phyloP scores from a whole-genome alignment of 2,797 vertebrate species.

The Coilia nasus region DNA sequence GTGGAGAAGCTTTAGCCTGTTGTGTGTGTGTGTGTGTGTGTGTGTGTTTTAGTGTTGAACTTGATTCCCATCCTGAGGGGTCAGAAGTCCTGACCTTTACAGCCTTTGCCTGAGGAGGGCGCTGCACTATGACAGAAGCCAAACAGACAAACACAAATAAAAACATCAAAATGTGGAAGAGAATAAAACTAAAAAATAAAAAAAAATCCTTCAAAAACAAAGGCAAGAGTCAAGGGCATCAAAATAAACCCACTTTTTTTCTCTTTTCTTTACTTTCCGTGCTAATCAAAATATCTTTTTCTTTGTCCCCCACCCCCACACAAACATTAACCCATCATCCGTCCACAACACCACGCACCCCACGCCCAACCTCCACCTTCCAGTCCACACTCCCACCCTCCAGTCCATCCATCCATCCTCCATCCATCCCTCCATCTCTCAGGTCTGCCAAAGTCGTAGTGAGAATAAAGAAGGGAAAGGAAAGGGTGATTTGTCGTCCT shows the following conservation, averaged over 20 bases:
- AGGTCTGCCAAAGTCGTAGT: too few relatives aligned
- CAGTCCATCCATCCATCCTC: constrained; percentile 42
- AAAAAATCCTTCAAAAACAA: constrained; percentile 62
- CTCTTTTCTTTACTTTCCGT: constrained; percentile 41
- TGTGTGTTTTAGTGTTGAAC: constrained; percentile 35
- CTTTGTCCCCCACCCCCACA: neutral
- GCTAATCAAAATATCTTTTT: constrained; percentile 2
- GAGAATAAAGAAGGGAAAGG: neutral
- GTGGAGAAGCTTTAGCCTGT: constrained; percentile 42
- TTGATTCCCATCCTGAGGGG: constrained; percentile 34
- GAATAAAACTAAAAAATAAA: constrained; percentile 31
- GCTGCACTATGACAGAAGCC: constrained; percentile 58
- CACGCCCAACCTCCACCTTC: neutral
- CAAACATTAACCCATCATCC: neutral
- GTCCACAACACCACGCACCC: neutral
- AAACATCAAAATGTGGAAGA: constrained; percentile 33
- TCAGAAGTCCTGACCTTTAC: constrained; percentile 57
- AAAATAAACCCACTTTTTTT: constrained; percentile 60
- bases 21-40: constrained; percentile 39
- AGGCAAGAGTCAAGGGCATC: constrained; percentile 70
- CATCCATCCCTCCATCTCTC: constrained; percentile 18
- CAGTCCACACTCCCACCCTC: constrained; percentile 36
- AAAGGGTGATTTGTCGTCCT: neutral
- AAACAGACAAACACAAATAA: constrained; percentile 47
- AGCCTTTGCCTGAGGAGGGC: constrained; percentile 54